Conservation (phyloP, 2,113 vertebrate genomes). For the Ptilorrhoa leucosticta region DNA sequence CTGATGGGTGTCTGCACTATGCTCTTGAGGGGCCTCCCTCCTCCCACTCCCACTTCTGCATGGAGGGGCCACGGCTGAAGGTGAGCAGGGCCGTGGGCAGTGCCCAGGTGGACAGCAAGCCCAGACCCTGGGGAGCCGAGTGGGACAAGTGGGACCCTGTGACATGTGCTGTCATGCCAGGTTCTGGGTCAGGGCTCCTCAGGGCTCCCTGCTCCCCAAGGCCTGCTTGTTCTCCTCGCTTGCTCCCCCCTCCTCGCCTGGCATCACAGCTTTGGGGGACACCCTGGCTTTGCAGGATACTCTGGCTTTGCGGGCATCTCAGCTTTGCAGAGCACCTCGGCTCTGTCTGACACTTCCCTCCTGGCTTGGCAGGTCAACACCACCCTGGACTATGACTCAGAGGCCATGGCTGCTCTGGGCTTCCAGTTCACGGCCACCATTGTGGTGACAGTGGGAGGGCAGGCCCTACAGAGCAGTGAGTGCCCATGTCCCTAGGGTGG, state of each 20-base stretch:
- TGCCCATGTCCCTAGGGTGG: background rate
- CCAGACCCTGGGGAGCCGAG: rapidly evolving
- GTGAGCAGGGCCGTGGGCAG: background rate
- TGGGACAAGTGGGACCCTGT: background rate
- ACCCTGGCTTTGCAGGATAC: background rate
- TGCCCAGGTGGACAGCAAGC: background rate
- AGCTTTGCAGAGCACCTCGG: background rate
- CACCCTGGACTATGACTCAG: slow-evolving; percentile 55
- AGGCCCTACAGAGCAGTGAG: slow-evolving; percentile 68
- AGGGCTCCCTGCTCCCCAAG: too few species aligned
- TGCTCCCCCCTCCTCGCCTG: background rate
- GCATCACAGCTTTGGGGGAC: rapidly evolving
- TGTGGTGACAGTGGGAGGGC: slow-evolving; percentile 56
- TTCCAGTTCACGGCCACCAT: slow-evolving; percentile 65
- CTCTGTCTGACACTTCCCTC: background rate
- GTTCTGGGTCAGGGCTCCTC: background rate
- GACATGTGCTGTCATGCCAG: background rate
- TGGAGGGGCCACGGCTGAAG: slow-evolving; percentile 53
- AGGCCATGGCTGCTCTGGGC: background rate
- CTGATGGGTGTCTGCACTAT: slow-evolving; percentile 20
- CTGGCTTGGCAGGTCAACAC: slow-evolving; percentile 38
- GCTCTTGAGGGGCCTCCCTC: background rate
- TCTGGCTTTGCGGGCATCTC: background rate
- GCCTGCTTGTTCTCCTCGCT: rapidly evolving
- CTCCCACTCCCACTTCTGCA: slow-evolving; percentile 21